These are phyloP conservation scores for Trigoniulus corallinus DNA, from an alignment of 1,140 invertebrate species.

Conservation along the genomic window DNA sequence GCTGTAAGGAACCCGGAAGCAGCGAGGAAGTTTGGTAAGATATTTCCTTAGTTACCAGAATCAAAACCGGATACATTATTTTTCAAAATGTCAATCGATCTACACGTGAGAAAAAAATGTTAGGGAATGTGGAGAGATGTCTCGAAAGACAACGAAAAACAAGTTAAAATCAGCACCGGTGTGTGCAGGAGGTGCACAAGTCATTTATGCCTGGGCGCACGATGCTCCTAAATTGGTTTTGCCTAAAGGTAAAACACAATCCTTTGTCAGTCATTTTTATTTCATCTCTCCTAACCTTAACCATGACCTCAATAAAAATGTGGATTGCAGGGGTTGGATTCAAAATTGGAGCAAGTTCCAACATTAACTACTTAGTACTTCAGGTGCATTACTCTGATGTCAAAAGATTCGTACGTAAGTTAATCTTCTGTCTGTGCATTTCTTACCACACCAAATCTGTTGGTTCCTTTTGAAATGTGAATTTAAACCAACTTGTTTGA, in stretches of 20 bases:
- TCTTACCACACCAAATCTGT: background rate
- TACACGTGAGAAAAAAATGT: slow-evolving; percentile 6
- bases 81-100: slow-evolving; percentile 5
- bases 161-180: slow-evolving; percentile 38
- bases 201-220: slow-evolving; percentile 93
- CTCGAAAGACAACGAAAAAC: slow-evolving; percentile 16
- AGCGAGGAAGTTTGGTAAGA: slow-evolving; percentile 57
- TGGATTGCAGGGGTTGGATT: slow-evolving; percentile 33
- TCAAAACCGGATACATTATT: no score
- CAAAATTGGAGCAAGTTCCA: slow-evolving; percentile 30
- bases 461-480: slow-evolving; percentile 5
- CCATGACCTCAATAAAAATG: no score
- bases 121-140: slow-evolving; percentile 90
- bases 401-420: slow-evolving; percentile 46
- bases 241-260: slow-evolving; percentile 42
- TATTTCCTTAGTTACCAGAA: no score
- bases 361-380: slow-evolving; percentile 40
- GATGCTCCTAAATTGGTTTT: slow-evolving; percentile 73
- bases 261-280: background rate
- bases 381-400: slow-evolving; percentile 85
- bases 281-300: background rate
- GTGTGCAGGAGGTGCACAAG: slow-evolving; percentile 52
- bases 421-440: background rate
- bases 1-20: slow-evolving; percentile 68
- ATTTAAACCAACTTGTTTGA: no score